Conservation (phyloP, 1,140 invertebrate species). For the Carcinoscorpius rotundicauda region DNA sequence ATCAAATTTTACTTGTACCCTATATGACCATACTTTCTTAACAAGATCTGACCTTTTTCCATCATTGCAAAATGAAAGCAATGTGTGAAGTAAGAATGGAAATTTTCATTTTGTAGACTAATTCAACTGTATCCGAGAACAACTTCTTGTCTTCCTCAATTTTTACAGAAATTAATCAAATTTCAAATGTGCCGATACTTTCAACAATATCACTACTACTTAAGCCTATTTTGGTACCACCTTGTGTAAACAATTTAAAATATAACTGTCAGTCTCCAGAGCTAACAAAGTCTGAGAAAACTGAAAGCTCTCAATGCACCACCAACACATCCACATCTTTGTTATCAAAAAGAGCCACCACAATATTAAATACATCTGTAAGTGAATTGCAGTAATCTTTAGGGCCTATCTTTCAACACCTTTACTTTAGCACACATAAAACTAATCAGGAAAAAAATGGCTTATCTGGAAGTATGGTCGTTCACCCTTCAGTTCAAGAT, state of each 20-base stretch:
- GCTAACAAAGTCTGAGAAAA: constrained; percentile 11
- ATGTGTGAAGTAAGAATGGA: neutral
- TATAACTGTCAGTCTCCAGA: neutral
- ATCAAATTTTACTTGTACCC: constrained; percentile 17
- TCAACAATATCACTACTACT: too few relatives aligned
- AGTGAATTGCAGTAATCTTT: constrained; percentile 14
- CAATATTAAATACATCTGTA: constrained; percentile 6
- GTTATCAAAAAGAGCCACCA: neutral
- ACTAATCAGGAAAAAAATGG: too few relatives aligned
- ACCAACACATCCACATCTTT: too few relatives aligned
- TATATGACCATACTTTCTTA: constrained; percentile 13
- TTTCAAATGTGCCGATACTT: too few relatives aligned
- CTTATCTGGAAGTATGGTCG: too few relatives aligned
- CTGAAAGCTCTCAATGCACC: too few relatives aligned
- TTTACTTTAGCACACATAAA: constrained; percentile 7
- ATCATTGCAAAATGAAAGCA: constrained; percentile 9
- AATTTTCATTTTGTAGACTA: too few relatives aligned
- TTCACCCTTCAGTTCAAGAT: too few relatives aligned
- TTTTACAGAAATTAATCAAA: too few relatives aligned
- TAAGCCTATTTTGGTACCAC: constrained; percentile 4
- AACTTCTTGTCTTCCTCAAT: too few relatives aligned
- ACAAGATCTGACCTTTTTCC: constrained; percentile 17
- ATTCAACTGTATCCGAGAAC: too few relatives aligned
- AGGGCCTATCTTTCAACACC: constrained; percentile 14
- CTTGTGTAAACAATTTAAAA: neutral